A percentile compares a stretch with the other conserved stretches of the same genome.
Evolutionary conservation across 2,888 invertebrate genomes (phyloP).

Genomic region (Scaptomyza caliginosa): DNA sequence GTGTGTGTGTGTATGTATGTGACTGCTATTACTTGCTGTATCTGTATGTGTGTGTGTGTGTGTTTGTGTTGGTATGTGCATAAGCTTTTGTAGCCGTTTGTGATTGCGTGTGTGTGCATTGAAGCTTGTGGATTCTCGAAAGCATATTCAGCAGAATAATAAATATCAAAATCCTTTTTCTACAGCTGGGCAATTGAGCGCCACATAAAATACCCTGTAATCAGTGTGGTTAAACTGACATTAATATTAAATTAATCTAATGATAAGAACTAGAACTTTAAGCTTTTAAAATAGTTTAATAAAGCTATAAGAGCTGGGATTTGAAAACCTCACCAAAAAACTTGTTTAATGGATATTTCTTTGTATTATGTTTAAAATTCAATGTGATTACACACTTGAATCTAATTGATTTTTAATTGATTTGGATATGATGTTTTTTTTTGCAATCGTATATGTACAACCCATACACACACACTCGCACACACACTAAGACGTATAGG

Average conservation of each 20-base stretch:
- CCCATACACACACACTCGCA: background rate
- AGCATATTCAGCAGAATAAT: conserved; percentile 26
- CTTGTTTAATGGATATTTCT: too few relatives aligned
- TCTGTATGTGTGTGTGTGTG: background rate
- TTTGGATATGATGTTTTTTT: background rate
- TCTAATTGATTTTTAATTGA: background rate
- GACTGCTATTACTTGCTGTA: conserved; percentile 3
- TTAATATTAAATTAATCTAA: too few relatives aligned
- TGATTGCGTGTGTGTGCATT: conserved; percentile 4
- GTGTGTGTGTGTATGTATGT: conserved; percentile 11
- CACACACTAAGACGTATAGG: background rate
- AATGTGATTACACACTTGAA: background rate
- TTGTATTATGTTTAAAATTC: too few relatives aligned
- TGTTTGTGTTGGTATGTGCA: background rate
- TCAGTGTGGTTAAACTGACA: background rate
- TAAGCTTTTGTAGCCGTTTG: background rate
- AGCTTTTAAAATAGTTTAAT: too few relatives aligned
- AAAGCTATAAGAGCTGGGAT: too few relatives aligned
- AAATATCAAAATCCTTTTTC: background rate
- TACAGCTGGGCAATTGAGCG: background rate
- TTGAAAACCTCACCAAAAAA: too few relatives aligned
- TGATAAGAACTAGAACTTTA: too few relatives aligned
- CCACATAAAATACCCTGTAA: conserved; percentile 6
- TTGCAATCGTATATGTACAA: background rate
- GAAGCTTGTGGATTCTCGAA: conserved; percentile 15